Percentiles rank a stretch among this genome's conserved stretches.
Evolutionary conservation across 1,140 invertebrate genomes (phyloP).

Genomic region (Sitodiplosis mosellana): DNA sequence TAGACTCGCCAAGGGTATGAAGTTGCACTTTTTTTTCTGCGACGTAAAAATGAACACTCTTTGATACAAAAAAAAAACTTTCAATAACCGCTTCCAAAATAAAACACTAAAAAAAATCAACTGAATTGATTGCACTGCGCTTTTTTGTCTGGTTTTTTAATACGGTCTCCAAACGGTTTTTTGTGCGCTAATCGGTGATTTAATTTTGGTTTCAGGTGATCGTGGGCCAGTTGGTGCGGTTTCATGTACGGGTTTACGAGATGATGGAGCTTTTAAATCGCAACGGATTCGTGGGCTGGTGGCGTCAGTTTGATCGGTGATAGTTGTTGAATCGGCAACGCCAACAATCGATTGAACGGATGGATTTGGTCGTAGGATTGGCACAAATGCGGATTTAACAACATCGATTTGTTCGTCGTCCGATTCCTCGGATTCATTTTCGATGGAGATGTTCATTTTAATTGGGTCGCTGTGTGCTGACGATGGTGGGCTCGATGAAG

Average conservation of each 20-base stretch:
- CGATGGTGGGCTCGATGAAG: conserved; percentile 28
- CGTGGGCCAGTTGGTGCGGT: conserved; percentile 24
- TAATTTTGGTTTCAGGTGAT: conserved; percentile 39
- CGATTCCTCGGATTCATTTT: conserved; percentile 34
- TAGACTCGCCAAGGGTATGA: too few species aligned
- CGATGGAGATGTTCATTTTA: conserved; percentile 30
- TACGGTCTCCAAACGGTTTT: conserved; percentile 62
- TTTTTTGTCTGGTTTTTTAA: too few species aligned
- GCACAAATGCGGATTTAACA: conserved; percentile 52
- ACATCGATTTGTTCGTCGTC: conserved; percentile 52
- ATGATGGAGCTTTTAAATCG: conserved; percentile 41
- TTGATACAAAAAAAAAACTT: too few species aligned
- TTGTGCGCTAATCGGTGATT: conserved; percentile 31
- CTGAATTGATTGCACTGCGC: too few species aligned
- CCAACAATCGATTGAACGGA: conserved; percentile 29
- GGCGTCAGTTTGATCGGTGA: conserved; percentile 23
- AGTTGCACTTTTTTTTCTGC: too few species aligned
- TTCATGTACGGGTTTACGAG: conserved; percentile 25
- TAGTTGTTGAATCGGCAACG: conserved; percentile 34
- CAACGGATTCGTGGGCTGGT: conserved; percentile 13
- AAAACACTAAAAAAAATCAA: too few species aligned
- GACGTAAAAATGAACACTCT: too few species aligned
- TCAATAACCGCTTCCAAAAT: too few species aligned
- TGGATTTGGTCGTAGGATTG: conserved; percentile 28
- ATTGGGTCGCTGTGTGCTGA: conserved; percentile 26